Conservation (phyloP, 2,797 vertebrate genomes). For the Epinephelus awoara region DNA sequence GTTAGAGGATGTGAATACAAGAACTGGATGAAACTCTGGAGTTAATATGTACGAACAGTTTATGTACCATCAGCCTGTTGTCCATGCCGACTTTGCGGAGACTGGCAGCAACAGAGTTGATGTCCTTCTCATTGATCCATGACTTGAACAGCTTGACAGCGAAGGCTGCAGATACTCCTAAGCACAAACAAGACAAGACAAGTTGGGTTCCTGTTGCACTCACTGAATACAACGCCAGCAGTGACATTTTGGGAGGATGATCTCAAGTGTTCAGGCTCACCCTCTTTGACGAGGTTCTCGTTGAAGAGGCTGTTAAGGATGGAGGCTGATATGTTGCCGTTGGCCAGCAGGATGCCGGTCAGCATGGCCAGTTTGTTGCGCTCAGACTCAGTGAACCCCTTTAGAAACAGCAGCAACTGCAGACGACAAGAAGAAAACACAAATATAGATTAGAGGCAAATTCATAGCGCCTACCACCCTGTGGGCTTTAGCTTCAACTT, state of each 20-base stretch:
- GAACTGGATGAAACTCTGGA: not conserved
- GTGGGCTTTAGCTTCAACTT: not conserved
- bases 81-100: slow-evolving; percentile 98
- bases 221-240: not conserved
- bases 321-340: slow-evolving; percentile 94
- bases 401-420: slow-evolving; percentile 96
- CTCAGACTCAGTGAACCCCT: slow-evolving; percentile 97
- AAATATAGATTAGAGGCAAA: not conserved
- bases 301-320: slow-evolving; percentile 97
- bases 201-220: not conserved
- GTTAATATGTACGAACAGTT: too few species aligned
- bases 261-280: slow-evolving; percentile 68
- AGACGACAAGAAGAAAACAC: slow-evolving; percentile 26
- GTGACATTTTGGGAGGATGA: not conserved
- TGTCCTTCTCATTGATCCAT: slow-evolving; percentile 98
- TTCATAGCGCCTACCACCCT: not conserved
- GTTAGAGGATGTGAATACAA: too few species aligned
- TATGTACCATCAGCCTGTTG: slow-evolving; percentile 93
- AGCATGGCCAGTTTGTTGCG: slow-evolving; percentile 98
- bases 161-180: slow-evolving; percentile 96
- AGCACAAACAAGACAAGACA: not conserved
- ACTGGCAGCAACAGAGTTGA: slow-evolving; percentile 94
- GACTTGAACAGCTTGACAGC: slow-evolving; percentile 98
- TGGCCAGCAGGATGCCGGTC: slow-evolving; percentile 96
- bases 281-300: slow-evolving; percentile 98